A percentile compares a stretch with the other conserved stretches of the same genome.
phyloP scores from a whole-genome alignment of 2,113 vertebrate genomes.

The Blennius ocellaris region DNA sequence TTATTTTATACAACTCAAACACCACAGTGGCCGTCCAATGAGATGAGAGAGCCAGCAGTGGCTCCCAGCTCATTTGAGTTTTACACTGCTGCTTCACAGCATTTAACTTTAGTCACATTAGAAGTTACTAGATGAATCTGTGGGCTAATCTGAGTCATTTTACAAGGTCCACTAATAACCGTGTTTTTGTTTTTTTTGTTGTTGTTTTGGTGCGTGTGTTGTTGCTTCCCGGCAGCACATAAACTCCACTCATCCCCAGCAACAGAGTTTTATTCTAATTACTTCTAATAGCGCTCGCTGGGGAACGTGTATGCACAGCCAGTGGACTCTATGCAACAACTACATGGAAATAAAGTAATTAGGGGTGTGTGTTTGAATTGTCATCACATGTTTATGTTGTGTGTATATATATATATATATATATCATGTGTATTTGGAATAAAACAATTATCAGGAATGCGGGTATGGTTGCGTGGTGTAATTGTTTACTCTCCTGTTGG shows the following conservation, averaged over 20 bases:
- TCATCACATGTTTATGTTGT: constrained; percentile 36
- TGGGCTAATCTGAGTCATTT: constrained; percentile 9
- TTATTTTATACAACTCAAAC: too few species aligned
- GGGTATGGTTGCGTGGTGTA: constrained; percentile 27
- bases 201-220: background rate
- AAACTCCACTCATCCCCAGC: constrained; percentile 19
- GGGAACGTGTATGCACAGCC: constrained; percentile 40
- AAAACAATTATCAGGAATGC: constrained; percentile 60
- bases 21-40: too few species aligned
- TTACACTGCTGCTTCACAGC: too few species aligned
- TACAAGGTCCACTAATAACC: constrained; percentile 15
- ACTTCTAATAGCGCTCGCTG: constrained; percentile 43
- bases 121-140: too few species aligned
- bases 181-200: too few species aligned
- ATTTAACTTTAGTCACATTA: too few species aligned
- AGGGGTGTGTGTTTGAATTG: constrained; percentile 30
- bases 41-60: too few species aligned
- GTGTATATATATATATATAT: background rate
- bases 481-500: constrained; percentile 55
- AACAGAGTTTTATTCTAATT: constrained; percentile 44
- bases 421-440: constrained; percentile 16
- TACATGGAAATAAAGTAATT: constrained; percentile 41
- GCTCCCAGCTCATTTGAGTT: too few species aligned
- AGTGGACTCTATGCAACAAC: constrained; percentile 41
- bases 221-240: constrained; percentile 20